Percentiles rank a stretch among this genome's conserved stretches.
These are phyloP conservation scores for Himantopus leucocephalus DNA, from an alignment of 2,113 vertebrate species.

Conservation along the genomic window DNA sequence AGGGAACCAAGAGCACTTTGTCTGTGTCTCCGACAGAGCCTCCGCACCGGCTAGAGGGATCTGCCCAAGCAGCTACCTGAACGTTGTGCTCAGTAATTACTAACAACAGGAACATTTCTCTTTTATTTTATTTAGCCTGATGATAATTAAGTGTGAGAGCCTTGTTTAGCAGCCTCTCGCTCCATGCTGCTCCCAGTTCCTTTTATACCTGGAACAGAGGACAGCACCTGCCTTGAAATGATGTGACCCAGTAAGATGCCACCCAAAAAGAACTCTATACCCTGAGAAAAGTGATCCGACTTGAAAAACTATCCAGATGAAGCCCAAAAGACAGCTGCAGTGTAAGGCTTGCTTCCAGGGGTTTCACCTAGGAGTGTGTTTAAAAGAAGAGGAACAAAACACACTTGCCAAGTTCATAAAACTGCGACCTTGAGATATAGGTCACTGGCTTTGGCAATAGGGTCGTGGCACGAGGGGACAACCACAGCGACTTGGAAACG, in stretches of 20 bases:
- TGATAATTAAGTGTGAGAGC: not conserved
- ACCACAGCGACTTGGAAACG: not conserved
- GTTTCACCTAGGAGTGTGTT: not conserved
- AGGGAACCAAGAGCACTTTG: not conserved
- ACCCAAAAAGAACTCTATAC: not conserved
- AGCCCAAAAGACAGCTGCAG: not conserved
- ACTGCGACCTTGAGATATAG: not conserved
- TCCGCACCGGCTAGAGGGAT: not conserved
- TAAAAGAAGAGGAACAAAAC: not conserved
- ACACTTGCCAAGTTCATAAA: not conserved
- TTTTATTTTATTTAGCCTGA: constrained; percentile 25
- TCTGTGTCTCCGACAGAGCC: not conserved
- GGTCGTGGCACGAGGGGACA: not conserved
- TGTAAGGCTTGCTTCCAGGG: not conserved
- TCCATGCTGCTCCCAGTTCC: not conserved
- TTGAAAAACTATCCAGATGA: not conserved
- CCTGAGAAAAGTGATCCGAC: not conserved
- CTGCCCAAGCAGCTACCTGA: not conserved
- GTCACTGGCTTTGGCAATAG: not conserved
- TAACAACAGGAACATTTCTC: not conserved
- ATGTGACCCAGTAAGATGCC: not conserved
- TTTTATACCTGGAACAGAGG: not conserved
- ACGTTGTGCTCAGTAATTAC: not conserved
- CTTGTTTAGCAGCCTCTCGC: not conserved
- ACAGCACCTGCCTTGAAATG: not conserved